Evolutionary conservation across 2,113 vertebrate genomes (phyloP), one percentile per base, ranked within the genome.

Genomic region (Zapornia atra): DNA sequence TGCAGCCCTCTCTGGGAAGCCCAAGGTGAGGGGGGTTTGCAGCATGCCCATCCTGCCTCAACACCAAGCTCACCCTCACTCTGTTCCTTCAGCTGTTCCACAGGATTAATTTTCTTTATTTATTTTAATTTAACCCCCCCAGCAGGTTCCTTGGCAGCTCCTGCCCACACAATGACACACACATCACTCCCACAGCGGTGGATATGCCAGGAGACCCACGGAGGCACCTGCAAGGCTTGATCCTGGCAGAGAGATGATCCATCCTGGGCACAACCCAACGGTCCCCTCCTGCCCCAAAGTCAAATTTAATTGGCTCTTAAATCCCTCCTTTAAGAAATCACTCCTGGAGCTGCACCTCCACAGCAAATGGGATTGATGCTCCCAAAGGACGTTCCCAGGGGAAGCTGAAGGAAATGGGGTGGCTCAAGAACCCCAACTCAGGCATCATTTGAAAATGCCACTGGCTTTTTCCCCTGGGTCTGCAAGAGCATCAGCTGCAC

Each of bases 321-420:
- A n/a, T 36, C 29, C 48, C 16, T 21, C 29, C 38, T 54, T 60
- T 31, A 33, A 29, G 42, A 34, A 79, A 44, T 15, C 8, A 24
- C 22, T 25, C 28, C 28, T 24, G 1, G 1, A 76, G 50, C 40
- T 16, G 6, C 18, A n/a, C 20, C 70, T 50, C 70, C n/a, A 20
- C 40, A 34, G 50, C 36, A 34, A 53, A 53, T 0, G 0, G 48
- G 24, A 44, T 9, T 2, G 5, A 44, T 9, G 17, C 5, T 78
- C 38, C 19, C 0, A 3, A 65, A 79, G 53, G 38, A 72, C 1
- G 0, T 29, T 36, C 42, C 26, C 31, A 14, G 64, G 17, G 56
- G 29, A 80, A 54, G 29, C 38, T 34, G 1, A 34, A 26, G 42
- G 26, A 12, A 50, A 34, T 0, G 1, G 31, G 14, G 48, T 9